Evolutionary conservation across 2,888 invertebrate species (phyloP).

Genomic region (Hypolimnas misippus): DNA sequence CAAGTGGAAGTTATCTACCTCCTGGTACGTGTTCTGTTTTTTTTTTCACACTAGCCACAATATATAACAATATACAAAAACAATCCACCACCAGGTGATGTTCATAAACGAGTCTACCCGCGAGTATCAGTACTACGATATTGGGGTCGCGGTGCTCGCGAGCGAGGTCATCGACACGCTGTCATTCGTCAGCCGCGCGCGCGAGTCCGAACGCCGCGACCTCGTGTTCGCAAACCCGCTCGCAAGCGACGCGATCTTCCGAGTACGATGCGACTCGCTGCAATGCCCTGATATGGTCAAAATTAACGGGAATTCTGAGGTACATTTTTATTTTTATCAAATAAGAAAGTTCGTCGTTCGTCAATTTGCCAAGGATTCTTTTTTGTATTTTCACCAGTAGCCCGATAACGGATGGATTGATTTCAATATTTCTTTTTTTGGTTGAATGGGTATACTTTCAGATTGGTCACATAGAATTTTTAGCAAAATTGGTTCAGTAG

Average conservation of each 20-base stretch:
- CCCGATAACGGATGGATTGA: too few species aligned
- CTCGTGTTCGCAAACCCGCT: constrained; percentile 65
- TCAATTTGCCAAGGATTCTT: too few species aligned
- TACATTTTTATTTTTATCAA: constrained; percentile 38
- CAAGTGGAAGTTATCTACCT: too few species aligned
- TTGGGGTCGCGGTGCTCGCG: constrained; percentile 56
- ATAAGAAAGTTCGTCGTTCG: not conserved
- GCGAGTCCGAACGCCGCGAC: constrained; percentile 65
- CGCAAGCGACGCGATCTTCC: constrained; percentile 54
- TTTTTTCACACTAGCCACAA: too few species aligned
- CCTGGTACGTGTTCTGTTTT: too few species aligned
- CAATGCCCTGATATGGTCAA: constrained; percentile 55
- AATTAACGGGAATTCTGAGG: constrained; percentile 68
- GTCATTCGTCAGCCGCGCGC: constrained; percentile 63
- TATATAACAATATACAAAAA: too few species aligned
- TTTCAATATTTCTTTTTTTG: too few species aligned
- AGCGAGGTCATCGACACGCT: constrained; percentile 67
- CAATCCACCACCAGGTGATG: constrained; percentile 66
- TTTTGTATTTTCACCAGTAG: too few species aligned
- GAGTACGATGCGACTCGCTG: constrained; percentile 56
- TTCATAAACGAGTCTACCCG: constrained; percentile 64
- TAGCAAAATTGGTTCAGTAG: too few species aligned
- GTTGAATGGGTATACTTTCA: too few species aligned
- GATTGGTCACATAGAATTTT: too few species aligned
- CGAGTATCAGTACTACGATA: constrained; percentile 74